Conservation (phyloP, 2,113 vertebrate species). For the Ellobius talpinus region DNA sequence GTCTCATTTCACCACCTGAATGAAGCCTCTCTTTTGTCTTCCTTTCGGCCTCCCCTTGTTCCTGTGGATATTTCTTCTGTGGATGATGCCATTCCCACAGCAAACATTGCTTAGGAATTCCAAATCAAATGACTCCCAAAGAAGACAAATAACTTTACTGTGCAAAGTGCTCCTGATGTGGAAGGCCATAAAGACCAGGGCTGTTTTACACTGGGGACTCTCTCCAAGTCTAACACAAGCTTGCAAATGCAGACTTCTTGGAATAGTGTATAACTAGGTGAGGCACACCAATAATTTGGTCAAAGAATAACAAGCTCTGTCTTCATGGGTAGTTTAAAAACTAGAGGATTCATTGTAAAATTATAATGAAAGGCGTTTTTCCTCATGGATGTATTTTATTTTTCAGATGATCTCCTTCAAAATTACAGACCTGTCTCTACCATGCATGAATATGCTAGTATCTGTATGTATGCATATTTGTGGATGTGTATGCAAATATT, state of each 20-base stretch:
- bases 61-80: neutral
- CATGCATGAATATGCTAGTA: neutral
- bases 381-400: neutral
- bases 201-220: neutral
- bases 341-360: neutral
- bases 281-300: neutral
- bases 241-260: neutral
- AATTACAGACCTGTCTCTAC: neutral
- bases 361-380: neutral
- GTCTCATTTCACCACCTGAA: neutral
- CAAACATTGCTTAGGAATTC: neutral
- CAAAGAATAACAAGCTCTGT: neutral
- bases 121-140: neutral
- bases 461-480: neutral
- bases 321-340: neutral
- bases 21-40: neutral
- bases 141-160: neutral
- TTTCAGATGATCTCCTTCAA: slow-evolving; percentile 1
- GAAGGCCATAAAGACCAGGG: neutral
- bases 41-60: neutral
- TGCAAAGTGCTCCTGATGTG: neutral
- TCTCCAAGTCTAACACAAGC: neutral
- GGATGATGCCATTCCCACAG: neutral
- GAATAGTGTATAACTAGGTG: neutral
- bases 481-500: neutral